phyloP scores from a whole-genome alignment of 2,113 vertebrate species.

The Puma concolor region DNA sequence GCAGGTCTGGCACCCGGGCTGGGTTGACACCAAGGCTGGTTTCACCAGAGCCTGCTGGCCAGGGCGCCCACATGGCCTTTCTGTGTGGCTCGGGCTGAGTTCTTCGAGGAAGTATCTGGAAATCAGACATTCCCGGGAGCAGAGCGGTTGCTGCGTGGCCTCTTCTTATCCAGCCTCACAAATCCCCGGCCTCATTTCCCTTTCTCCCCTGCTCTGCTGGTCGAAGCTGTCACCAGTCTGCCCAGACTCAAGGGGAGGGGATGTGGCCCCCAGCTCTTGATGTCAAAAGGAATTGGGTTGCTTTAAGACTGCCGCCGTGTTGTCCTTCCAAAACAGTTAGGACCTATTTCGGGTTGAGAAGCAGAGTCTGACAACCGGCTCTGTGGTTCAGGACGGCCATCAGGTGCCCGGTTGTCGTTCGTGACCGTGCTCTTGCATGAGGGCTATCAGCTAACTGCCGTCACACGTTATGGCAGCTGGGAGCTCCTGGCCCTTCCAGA shows the following conservation, averaged over 20 bases:
- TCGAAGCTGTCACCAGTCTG: accelerated
- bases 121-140: neutral
- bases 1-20: neutral
- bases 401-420: accelerated
- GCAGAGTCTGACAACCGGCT: accelerated
- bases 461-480: accelerated
- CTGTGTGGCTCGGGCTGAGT: neutral
- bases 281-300: neutral
- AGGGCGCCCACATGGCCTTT: neutral
- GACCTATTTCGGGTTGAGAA: neutral
- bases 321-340: neutral
- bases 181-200: accelerated
- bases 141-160: accelerated
- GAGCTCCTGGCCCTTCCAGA: neutral
- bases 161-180: accelerated
- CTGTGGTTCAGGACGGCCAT: accelerated
- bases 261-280: accelerated
- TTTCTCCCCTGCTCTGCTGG: neutral
- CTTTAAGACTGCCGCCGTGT: accelerated
- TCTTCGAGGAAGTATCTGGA: neutral
- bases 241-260: neutral
- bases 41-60: neutral
- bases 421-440: accelerated
- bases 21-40: neutral
- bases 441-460: accelerated